Evolutionary conservation across 1,140 invertebrate genomes (phyloP), one percentile per base, ranked within the genome.

Genomic region (Scaptomyza graminum): DNA sequence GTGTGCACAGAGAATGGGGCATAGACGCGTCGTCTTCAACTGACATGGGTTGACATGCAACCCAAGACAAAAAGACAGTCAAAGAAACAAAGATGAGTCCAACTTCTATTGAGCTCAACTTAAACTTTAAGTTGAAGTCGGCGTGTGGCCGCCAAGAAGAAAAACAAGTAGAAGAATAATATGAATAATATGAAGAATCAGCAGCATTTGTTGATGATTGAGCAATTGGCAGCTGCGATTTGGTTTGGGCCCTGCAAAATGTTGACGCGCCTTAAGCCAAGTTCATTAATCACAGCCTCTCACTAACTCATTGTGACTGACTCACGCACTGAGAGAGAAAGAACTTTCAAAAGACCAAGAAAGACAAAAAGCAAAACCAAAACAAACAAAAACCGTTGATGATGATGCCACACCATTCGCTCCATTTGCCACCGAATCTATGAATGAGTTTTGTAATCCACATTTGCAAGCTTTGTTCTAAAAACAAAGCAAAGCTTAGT

Each of bases 11-110:
- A 28, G 43, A 15, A 12, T 44, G 60, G 12, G 47, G 16, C 51
- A 55, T 49, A 31, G 49, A 43, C 43, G 51, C 31, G 31, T 34
- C 31, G 34, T 44, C 44, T 31, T 31, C 28, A 44, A 15, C 61
- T 76, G 74, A 76, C 54, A 68, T 73, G 74, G 70, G 74, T 76
- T 76, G 74, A 73, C 74, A 76, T 68, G 51, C 13, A 31, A 7
- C 28, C 18, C 18, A 22, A 22, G 28, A 28, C 5, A 28, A 4
- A 28, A 28, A 3, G 28, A 6, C 7, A 34, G 28, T 31, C 0
- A 11, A 34, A 34, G 8, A 34, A 34, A 2, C 8, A 9, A n/a
- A 31, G 6, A 15, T 37, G 8, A 22, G 37, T 16, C 41, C 15
- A 37, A 16, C 9, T 37, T 37, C 18, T 22, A 22, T 22, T 22